phyloP scores from a whole-genome alignment of 92 coral and sea anemone genomes.

The Muricea muricata region DNA sequence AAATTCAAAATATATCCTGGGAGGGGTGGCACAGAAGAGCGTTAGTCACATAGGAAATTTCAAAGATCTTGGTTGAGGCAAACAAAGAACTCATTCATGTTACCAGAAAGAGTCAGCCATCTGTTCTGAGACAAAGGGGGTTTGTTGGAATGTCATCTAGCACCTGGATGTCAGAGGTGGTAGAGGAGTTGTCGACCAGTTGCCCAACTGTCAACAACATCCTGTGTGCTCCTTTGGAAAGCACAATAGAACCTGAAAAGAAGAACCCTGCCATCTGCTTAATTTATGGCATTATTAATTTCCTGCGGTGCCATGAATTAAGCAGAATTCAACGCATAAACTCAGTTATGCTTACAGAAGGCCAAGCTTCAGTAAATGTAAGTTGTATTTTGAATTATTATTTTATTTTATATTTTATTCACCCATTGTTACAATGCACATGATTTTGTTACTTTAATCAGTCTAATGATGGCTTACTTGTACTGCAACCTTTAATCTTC shows the following conservation, averaged over 20 bases:
- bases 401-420: too few relatives aligned
- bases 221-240: neutral
- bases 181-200: neutral
- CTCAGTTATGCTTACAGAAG: neutral
- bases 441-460: too few relatives aligned
- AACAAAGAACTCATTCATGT: neutral
- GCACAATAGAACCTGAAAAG: neutral
- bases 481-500: neutral
- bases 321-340: neutral
- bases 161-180: neutral
- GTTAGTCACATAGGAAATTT: neutral
- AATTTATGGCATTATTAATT: slow-evolving; percentile 6
- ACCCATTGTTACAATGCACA: too few relatives aligned
- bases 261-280: neutral
- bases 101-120: neutral
- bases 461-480: neutral
- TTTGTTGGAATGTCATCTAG: neutral
- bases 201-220: neutral
- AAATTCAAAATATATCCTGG: too few relatives aligned
- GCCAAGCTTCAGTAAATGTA: too few relatives aligned
- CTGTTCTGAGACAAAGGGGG: neutral
- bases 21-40: too few relatives aligned
- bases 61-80: neutral
- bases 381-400: too few relatives aligned
- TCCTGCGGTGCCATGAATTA: slow-evolving; percentile 13